Conservation (phyloP, 2,888 invertebrate genomes). For the Therioaphis trifolii region DNA sequence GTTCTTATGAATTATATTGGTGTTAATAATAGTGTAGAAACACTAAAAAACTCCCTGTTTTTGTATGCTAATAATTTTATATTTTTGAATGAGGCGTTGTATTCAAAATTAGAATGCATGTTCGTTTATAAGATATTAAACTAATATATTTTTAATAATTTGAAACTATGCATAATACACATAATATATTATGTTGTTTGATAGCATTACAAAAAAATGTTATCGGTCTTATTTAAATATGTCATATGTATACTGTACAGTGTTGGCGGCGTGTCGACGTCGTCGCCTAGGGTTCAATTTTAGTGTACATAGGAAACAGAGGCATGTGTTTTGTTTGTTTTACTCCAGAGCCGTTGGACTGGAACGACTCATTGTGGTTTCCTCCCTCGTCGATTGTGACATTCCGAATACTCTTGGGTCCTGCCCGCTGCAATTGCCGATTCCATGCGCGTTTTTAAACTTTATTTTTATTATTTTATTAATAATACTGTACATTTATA, state of each 20-base stretch:
- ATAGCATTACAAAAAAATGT: too few relatives aligned
- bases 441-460: not conserved
- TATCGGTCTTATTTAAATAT: too few relatives aligned
- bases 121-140: too few relatives aligned
- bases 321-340: slow-evolving; percentile 33
- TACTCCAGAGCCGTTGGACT: slow-evolving; percentile 23
- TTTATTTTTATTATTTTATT: slow-evolving; percentile 11
- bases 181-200: too few relatives aligned
- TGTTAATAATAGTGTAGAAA: too few relatives aligned
- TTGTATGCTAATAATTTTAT: too few relatives aligned
- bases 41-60: too few relatives aligned
- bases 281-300: not conserved
- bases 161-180: too few relatives aligned
- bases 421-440: not conserved
- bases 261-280: not conserved
- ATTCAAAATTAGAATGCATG: too few relatives aligned
- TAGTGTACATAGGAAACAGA: not conserved
- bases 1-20: too few relatives aligned
- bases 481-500: not conserved
- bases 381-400: not conserved
- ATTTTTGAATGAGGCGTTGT: too few relatives aligned
- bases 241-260: not conserved
- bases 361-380: slow-evolving; percentile 3
- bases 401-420: not conserved
- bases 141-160: too few relatives aligned